phyloP scores from a whole-genome alignment of 1,140 invertebrate genomes.

The Drosophila insularis region DNA sequence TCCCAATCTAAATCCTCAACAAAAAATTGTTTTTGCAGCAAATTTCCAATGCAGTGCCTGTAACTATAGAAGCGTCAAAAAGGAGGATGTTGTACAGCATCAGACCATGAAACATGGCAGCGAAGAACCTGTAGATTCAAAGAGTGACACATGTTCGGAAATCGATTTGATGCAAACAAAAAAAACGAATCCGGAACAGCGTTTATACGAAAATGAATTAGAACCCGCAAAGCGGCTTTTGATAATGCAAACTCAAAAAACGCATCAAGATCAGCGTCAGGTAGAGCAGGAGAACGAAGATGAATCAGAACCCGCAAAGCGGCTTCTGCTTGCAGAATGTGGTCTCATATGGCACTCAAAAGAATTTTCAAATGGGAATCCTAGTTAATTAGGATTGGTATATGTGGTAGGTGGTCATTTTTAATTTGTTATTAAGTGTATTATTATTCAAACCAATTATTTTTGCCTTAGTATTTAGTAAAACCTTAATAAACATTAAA shows the following conservation, averaged over 20 bases:
- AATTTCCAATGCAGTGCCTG: not conserved
- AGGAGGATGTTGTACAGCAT: not conserved
- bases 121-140: not conserved
- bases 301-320: not conserved
- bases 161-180: too few relatives aligned
- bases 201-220: too few relatives aligned
- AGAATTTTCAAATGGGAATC: not conserved
- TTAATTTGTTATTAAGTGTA: too few relatives aligned
- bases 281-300: not conserved
- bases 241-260: not conserved
- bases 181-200: too few relatives aligned
- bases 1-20: not conserved
- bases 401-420: not conserved
- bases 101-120: not conserved
- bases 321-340: not conserved
- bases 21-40: not conserved
- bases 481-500: too few relatives aligned
- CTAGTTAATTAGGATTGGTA: not conserved
- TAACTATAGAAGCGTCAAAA: not conserved
- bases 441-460: not conserved
- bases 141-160: too few relatives aligned
- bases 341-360: constrained; percentile 3
- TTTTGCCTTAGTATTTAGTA: not conserved
- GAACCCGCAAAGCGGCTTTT: too few relatives aligned
- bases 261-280: not conserved